A percentile compares a stretch with the other conserved stretches of the same genome.
Conservation (phyloP, 1,140 invertebrate species). For the Drepana arcuata region DNA sequence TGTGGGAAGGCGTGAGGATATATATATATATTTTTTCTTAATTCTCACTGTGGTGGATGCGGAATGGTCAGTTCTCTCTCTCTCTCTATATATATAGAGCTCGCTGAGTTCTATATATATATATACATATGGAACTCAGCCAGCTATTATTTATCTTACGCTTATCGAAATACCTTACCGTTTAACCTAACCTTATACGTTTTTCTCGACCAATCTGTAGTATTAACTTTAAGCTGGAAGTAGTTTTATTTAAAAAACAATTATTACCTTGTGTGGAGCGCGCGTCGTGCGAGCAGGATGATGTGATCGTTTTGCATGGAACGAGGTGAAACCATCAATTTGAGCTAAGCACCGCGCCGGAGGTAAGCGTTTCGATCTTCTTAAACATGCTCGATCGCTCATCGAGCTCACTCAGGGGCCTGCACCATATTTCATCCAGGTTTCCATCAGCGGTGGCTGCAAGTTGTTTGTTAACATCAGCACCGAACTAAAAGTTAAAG, state of each 20-base stretch:
- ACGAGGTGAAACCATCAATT: conserved; percentile 63
- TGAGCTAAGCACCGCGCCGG: conserved; percentile 34
- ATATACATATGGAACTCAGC: conserved; percentile 52
- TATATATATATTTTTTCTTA: too few relatives aligned
- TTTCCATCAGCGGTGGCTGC: too few relatives aligned
- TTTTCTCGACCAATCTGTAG: conserved; percentile 44
- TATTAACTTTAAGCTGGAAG: conserved; percentile 43
- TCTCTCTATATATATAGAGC: too few relatives aligned
- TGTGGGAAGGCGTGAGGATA: too few relatives aligned
- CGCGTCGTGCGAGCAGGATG: conserved; percentile 42
- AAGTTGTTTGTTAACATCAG: too few relatives aligned
- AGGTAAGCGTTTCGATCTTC: conserved; percentile 35
- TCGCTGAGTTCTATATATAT: too few relatives aligned
- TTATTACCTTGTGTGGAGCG: conserved; percentile 47
- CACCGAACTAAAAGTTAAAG: too few relatives aligned
- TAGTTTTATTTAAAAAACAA: conserved; percentile 56
- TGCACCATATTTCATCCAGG: too few relatives aligned
- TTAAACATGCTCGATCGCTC: conserved; percentile 26
- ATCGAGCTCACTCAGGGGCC: conserved; percentile 22
- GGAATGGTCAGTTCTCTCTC: too few relatives aligned
- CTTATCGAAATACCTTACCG: conserved; percentile 51
- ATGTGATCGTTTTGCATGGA: conserved; percentile 55
- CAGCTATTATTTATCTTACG: conserved; percentile 66
- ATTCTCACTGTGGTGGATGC: too few relatives aligned
- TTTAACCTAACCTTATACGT: conserved; percentile 38